These are phyloP conservation scores for Sinopyrophorus schimmeli DNA, from an alignment of 2,888 invertebrate species.

Conservation along the genomic window DNA sequence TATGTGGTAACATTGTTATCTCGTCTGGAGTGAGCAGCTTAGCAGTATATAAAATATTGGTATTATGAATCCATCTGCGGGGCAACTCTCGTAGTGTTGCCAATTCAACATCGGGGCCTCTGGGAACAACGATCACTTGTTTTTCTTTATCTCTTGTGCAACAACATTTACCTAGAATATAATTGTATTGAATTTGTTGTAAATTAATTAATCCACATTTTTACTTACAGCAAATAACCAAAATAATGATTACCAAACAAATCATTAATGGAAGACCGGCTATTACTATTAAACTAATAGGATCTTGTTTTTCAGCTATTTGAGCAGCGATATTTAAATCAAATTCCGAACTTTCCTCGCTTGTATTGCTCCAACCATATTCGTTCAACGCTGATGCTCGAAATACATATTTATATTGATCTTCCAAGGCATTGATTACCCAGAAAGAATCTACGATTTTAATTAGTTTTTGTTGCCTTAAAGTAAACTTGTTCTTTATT, in stretches of 20 bases:
- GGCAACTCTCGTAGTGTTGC: slow-evolving; percentile 86
- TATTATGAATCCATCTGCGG: slow-evolving; percentile 71
- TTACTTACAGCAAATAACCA: slow-evolving; percentile 57
- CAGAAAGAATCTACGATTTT: slow-evolving; percentile 69
- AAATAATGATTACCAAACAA: slow-evolving; percentile 54
- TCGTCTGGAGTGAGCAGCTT: slow-evolving; percentile 57
- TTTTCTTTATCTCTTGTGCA: slow-evolving; percentile 68
- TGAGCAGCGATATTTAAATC: slow-evolving; percentile 56
- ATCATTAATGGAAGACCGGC: slow-evolving; percentile 64
- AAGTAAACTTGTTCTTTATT: slow-evolving; percentile 20
- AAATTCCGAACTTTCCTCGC: slow-evolving; percentile 66
- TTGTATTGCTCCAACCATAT: slow-evolving; percentile 82
- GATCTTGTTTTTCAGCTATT: slow-evolving; percentile 59
- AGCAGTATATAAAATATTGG: slow-evolving; percentile 79
- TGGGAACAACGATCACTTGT: slow-evolving; percentile 49
- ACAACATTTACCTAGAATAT: slow-evolving; percentile 38
- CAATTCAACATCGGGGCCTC: slow-evolving; percentile 75
- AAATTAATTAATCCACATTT: too few relatives aligned
- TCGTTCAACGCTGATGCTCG: slow-evolving; percentile 78
- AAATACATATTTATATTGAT: slow-evolving; percentile 68
- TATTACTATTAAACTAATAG: slow-evolving; percentile 60
- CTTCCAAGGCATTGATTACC: slow-evolving; percentile 70
- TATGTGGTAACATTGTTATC: slow-evolving; percentile 81
- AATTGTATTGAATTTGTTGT: too few relatives aligned
- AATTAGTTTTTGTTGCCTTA: neutral